These are phyloP conservation scores for Chelmon rostratus DNA, from an alignment of 2,797 vertebrate genomes.

Conservation along the genomic window DNA sequence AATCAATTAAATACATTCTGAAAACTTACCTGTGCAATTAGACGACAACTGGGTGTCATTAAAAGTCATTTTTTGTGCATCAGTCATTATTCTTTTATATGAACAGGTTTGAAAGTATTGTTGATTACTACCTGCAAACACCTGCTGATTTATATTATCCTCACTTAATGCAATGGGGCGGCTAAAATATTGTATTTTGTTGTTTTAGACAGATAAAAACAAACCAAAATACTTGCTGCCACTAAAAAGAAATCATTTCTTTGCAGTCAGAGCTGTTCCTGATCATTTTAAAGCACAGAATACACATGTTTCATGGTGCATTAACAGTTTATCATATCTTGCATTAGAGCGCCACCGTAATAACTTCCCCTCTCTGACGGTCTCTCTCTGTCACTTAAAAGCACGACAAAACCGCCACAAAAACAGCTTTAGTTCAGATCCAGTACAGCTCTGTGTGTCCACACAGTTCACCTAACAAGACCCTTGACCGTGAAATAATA, in stretches of 20 bases:
- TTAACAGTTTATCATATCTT: constrained; percentile 72
- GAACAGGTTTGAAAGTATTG: neutral
- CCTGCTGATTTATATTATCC: constrained; percentile 27
- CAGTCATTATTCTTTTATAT: too few relatives aligned
- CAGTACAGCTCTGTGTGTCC: constrained; percentile 7
- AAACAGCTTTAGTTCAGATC: constrained; percentile 32
- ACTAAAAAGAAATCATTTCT: constrained; percentile 27
- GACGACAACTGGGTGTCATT: too few relatives aligned
- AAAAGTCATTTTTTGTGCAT: too few relatives aligned
- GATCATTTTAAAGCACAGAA: constrained; percentile 26
- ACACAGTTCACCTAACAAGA: constrained; percentile 44
- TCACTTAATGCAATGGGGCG: neutral
- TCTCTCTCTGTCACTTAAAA: constrained; percentile 49
- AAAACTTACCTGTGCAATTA: too few relatives aligned
- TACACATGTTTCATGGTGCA: constrained; percentile 39
- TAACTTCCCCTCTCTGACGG: constrained; percentile 33
- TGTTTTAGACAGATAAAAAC: constrained; percentile 8
- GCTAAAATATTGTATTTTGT: neutral
- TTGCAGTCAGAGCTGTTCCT: constrained; percentile 14
- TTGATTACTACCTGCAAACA: neutral
- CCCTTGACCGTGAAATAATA: constrained; percentile 37
- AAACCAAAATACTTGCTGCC: neutral
- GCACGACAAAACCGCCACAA: constrained; percentile 17
- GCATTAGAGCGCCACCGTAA: constrained; percentile 48
- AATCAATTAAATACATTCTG: too few relatives aligned